phyloP scores from a whole-genome alignment of 1,140 invertebrate species.

The Bilobella aurantiaca region DNA sequence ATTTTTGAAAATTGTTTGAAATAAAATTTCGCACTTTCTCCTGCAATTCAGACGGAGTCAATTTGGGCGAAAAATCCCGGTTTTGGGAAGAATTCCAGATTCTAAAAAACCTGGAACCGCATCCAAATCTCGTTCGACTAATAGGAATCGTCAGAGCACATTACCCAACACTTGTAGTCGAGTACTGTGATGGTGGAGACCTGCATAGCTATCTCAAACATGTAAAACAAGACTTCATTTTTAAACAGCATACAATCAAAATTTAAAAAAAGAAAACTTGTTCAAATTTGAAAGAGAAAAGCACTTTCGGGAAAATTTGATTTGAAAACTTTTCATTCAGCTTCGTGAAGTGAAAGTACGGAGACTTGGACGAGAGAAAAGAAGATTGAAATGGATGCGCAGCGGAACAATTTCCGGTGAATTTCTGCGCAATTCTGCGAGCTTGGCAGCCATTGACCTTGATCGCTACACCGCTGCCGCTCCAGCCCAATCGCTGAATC shows the following conservation, averaged over 20 bases:
- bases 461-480: no score
- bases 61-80: conserved; percentile 34
- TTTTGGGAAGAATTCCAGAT: conserved; percentile 64
- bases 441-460: no score
- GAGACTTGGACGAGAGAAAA: background rate
- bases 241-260: background rate
- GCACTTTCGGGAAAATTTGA: no score
- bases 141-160: conserved; percentile 48
- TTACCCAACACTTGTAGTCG: conserved; percentile 54
- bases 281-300: no score
- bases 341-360: background rate
- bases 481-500: no score
- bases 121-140: conserved; percentile 62
- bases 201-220: conserved; percentile 53
- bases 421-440: background rate
- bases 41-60: conserved; percentile 15
- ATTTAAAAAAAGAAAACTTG: background rate
- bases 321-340: background rate
- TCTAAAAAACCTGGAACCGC: conserved; percentile 61
- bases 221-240: no score
- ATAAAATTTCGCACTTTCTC: background rate
- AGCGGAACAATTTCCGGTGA: background rate
- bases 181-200: conserved; percentile 65
- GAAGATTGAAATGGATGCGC: background rate
- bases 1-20: no score